Conservation (phyloP, 2,888 invertebrate genomes). For the Athrips mouffetella region DNA sequence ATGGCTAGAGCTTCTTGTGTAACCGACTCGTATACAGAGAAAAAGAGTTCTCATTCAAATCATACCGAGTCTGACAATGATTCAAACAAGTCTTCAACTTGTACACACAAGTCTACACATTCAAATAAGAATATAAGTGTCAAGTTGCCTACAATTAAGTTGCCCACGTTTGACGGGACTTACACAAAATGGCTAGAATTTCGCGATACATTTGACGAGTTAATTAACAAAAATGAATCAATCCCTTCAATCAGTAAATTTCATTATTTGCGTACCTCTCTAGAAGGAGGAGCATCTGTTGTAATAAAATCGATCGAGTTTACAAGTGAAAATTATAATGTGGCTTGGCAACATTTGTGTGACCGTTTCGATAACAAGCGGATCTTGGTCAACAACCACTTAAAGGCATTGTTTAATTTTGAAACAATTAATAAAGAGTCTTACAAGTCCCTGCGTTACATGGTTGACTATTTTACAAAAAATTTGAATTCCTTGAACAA, state of each 20-base stretch:
- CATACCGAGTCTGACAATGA: too few relatives aligned
- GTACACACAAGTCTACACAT: too few relatives aligned
- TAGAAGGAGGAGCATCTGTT: slow-evolving; percentile 17
- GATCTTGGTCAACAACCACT: slow-evolving; percentile 17
- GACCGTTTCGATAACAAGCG: slow-evolving; percentile 17
- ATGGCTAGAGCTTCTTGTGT: too few relatives aligned
- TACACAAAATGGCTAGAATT: slow-evolving; percentile 25
- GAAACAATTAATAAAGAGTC: slow-evolving; percentile 12
- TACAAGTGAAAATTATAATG: slow-evolving; percentile 9
- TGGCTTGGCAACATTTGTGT: slow-evolving; percentile 18
- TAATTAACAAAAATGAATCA: slow-evolving; percentile 24
- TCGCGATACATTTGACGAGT: slow-evolving; percentile 23
- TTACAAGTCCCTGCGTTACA: slow-evolving; percentile 5
- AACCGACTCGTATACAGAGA: too few relatives aligned
- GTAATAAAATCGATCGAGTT: slow-evolving; percentile 16
- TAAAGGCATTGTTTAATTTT: slow-evolving; percentile 17
- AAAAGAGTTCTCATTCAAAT: too few relatives aligned
- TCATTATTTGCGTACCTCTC: slow-evolving; percentile 24
- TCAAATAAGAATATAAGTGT: too few relatives aligned
- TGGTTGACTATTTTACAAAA: slow-evolving; percentile 22
- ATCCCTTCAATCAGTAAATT: slow-evolving; percentile 28
- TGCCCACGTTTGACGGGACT: slow-evolving; percentile 25
- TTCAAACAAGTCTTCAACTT: too few relatives aligned
- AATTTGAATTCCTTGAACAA: slow-evolving; percentile 30
- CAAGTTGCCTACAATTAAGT: slow-evolving; percentile 19